Percentiles rank a stretch among this genome's conserved stretches.
phyloP scores from a whole-genome alignment of 2,888 invertebrate species.

The Xestia c-nigrum region DNA sequence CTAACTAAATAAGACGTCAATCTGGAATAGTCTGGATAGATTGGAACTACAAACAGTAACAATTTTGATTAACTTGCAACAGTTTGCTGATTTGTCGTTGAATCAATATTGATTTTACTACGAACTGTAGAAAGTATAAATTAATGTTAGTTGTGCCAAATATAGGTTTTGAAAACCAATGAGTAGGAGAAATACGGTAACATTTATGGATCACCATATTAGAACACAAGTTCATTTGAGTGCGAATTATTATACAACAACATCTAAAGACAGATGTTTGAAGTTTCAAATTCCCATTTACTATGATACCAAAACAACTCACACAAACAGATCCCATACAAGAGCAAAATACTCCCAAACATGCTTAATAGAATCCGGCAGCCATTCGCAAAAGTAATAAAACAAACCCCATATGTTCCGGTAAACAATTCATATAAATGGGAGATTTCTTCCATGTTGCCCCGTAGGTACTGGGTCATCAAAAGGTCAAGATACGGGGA shows the following conservation, averaged over 20 bases:
- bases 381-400: constrained; percentile 53
- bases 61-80: constrained; percentile 10
- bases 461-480: constrained; percentile 8
- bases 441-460: constrained; percentile 26
- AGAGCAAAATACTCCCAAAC: constrained; percentile 30
- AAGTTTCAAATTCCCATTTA: not conserved
- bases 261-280: not conserved
- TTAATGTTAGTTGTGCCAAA: not conserved
- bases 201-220: not conserved
- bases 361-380: constrained; percentile 42
- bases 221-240: not conserved
- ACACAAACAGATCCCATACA: constrained; percentile 7
- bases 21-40: not conserved
- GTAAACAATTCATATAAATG: constrained; percentile 56
- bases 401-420: constrained; percentile 51
- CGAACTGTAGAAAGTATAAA: not conserved
- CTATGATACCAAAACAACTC: constrained; percentile 35
- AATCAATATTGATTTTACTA: not conserved
- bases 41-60: not conserved
- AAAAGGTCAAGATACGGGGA: not conserved
- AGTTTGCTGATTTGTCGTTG: constrained; percentile 5
- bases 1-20: constrained; percentile 12
- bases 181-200: not conserved
- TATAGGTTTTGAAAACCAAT: not conserved
- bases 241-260: not conserved